A percentile compares a stretch with the other conserved stretches of the same genome.
Evolutionary conservation across 2,888 invertebrate species (phyloP).

Genomic region (Aleiodes alternator): DNA sequence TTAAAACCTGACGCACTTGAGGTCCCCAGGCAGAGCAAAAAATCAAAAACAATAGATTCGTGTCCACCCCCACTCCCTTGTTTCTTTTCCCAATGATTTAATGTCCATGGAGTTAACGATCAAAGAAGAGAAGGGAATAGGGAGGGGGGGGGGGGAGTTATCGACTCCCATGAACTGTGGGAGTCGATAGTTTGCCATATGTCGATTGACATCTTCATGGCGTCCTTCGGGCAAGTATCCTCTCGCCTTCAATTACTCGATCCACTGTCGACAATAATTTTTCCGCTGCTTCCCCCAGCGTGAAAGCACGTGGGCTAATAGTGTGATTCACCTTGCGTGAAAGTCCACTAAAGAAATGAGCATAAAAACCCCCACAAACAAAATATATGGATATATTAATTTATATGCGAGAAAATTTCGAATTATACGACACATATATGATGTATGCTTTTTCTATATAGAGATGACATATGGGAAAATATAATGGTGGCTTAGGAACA

Average conservation of each 20-base stretch:
- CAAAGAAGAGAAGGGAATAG: constrained; percentile 24
- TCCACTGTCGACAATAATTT: constrained; percentile 27
- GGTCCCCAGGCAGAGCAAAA: constrained; percentile 40
- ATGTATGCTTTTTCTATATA: no score
- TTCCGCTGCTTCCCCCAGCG: background rate
- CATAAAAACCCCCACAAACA: background rate
- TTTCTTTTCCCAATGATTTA: constrained; percentile 44
- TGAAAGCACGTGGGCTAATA: constrained; percentile 46
- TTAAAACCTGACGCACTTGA: constrained; percentile 43
- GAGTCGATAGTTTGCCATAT: constrained; percentile 48
- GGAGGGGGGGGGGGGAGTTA: constrained; percentile 14
- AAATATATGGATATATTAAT: background rate
- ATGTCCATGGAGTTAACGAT: constrained; percentile 48
- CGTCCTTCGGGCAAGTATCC: constrained; percentile 44
- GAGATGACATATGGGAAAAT: no score
- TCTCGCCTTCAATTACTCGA: background rate
- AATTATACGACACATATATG: no score
- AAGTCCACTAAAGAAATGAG: constrained; percentile 17
- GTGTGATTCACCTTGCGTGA: constrained; percentile 58
- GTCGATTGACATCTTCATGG: constrained; percentile 63
- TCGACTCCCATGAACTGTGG: constrained; percentile 47
- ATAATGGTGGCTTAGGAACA: no score
- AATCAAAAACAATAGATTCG: constrained; percentile 62
- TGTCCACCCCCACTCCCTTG: constrained; percentile 59
- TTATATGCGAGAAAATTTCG: background rate